Base-by-base conservation (phyloP, 2,888 invertebrate genomes). In the Sphaerophoria rueppellii region DNA sequence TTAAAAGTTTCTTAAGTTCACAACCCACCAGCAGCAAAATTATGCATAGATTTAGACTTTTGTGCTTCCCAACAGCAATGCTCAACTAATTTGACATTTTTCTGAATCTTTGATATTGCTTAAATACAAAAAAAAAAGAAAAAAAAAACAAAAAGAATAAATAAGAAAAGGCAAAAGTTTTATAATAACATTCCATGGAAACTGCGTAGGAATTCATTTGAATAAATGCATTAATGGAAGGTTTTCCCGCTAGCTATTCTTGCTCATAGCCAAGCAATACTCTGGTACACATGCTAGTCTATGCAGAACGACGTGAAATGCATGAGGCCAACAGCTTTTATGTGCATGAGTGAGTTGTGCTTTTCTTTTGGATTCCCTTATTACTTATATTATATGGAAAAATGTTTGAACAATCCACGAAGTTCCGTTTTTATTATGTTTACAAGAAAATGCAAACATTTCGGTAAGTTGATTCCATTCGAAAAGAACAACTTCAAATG, bases 61-160 rank as follows among this genome's bases (percentile, higher is more conserved):
- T 85, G 71, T 85, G 73, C 80, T 80, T 67, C 50, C 76, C 83
- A 76, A 85, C 76, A 80, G 72, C 75, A 85, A 85, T 85, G 80
- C 80, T 85, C 83, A 85, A 85, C 80, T 80, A 85, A 80, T 80
- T 85, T 80, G 83, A 83, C 82, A 79, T 83, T 85, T 83, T 72
- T 58, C 80, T 85, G 80, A 80, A 80, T 72, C 83, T 76, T 83
- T 85, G 69, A 76, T 78, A 65, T 65, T 65, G 65, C 65, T 65
- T 24, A 35, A 11, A n/a, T n/a, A n/a, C n/a, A 72, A 70, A 79
- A 60, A 65, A 55, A 76, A 72, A 76, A 76, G 50, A 80, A 80
- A 83, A 61, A 75, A 67, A 73, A 78, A 57, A 35, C 24, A 24
- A 61, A 77, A 65, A 67, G 69, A 76, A 75, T 80, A 77, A 67